phyloP scores from a whole-genome alignment of 2,797 vertebrate species.

The Taenioides sp. region DNA sequence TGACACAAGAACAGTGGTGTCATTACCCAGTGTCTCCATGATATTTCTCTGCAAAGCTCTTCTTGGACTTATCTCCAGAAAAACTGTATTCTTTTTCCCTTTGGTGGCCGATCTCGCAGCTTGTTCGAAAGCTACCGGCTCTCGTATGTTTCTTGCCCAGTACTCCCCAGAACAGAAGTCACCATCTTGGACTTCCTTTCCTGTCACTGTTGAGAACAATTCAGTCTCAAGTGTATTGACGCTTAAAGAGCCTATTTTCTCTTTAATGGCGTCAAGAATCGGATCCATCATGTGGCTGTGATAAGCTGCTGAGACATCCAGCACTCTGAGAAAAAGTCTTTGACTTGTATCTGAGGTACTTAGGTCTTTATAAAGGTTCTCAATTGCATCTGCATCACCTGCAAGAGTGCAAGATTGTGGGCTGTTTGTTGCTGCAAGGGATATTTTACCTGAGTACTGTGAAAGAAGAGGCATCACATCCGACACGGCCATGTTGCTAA shows the following conservation, averaged over 20 bases:
- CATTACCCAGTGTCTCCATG: constrained; percentile 79
- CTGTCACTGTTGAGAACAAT: constrained; percentile 85
- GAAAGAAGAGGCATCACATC: constrained; percentile 69
- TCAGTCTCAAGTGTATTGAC: constrained; percentile 58
- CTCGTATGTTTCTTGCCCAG: constrained; percentile 82
- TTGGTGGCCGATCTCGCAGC: constrained; percentile 65
- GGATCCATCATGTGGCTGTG: constrained; percentile 88
- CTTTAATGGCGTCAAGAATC: constrained; percentile 74
- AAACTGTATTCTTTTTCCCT: constrained; percentile 71
- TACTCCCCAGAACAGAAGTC: constrained; percentile 82
- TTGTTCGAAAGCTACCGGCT: constrained; percentile 82
- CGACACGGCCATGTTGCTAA: constrained; percentile 79
- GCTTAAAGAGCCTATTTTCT: constrained; percentile 61
- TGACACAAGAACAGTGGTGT: constrained; percentile 73
- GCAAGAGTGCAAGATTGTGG: constrained; percentile 85
- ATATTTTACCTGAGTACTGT: constrained; percentile 70
- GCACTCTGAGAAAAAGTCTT: constrained; percentile 79
- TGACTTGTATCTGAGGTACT: constrained; percentile 54
- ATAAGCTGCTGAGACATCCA: constrained; percentile 84
- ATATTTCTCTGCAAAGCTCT: constrained; percentile 80
- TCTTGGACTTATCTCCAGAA: constrained; percentile 86
- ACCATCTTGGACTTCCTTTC: constrained; percentile 53
- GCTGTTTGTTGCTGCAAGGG: constrained; percentile 84
- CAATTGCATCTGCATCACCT: constrained; percentile 70
- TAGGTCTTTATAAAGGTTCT: constrained; percentile 46